Base-by-base conservation (phyloP, 2,113 vertebrate genomes). In the Alligator sinensis region DNA sequence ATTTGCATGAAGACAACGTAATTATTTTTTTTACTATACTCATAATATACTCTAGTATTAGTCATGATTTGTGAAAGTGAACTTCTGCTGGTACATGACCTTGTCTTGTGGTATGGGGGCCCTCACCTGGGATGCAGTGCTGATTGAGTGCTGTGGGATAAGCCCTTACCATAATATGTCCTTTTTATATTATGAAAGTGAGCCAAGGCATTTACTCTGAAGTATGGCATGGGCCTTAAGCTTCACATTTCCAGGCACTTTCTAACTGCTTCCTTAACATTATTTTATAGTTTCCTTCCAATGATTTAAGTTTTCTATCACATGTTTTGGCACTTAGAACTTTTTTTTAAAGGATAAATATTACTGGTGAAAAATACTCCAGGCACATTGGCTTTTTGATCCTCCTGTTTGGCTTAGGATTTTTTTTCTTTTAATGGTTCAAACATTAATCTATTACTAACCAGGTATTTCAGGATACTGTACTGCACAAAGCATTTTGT, bases 231-330 rank as follows among this genome's bases (percentile, higher is more conserved):
- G 34, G 81, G 82, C 57, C 90, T 86, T 79, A 81, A 82, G 87
- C 77, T 62, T 95, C 83, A 28, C 72, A 9, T 92, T 97, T 97
- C 95, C 88, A 89, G 68, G 84, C 79, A 80, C 95, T 92, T 95
- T 80, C 87, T 74, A 94, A 92, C 81, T 75, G 82, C 93, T 97
- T 96, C 91, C 92, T 96, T 91, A 66, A 64, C 54, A 82, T 84
- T 89, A 86, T 88, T 96, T 92, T 93, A 90, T 30, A 55, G 57
- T 75, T 94, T 93, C 87, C 68, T 80, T 87, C 59, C 54, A 62
- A 81, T 22, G 74, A 87, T 84, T 92, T 94, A 87, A 84, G 78
- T 92, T 88, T 92, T 94, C 84, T 92, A 3, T 76, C 78, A 92
- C 88, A 86, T 12, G 14, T 80, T 91, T 77, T 92, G 72, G 89